phyloP scores from a whole-genome alignment of 2,888 invertebrate genomes.

The Lycaena phlaeas region DNA sequence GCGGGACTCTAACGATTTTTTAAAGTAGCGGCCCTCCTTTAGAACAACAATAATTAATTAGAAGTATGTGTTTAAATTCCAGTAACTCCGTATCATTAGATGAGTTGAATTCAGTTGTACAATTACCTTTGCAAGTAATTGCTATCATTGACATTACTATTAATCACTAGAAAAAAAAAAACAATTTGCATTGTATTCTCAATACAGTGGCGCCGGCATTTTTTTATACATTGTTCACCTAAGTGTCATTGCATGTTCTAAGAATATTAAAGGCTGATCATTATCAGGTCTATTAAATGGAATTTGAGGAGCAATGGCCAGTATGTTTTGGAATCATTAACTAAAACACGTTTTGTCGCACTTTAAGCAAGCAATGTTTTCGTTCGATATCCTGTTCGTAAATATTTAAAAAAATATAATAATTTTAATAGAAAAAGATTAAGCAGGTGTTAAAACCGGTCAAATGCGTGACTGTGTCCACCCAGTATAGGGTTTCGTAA shows the following conservation, averaged over 20 bases:
- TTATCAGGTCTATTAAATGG: conserved; percentile 2
- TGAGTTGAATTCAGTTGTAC: neutral
- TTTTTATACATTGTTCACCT: conserved; percentile 11
- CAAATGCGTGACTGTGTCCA: too few relatives aligned
- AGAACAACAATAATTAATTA: too few relatives aligned
- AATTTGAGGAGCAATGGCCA: neutral
- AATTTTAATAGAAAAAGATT: too few relatives aligned
- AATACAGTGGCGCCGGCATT: conserved; percentile 9
- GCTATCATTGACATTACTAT: conserved; percentile 15
- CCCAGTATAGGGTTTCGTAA: too few relatives aligned
- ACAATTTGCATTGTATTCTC: conserved; percentile 8
- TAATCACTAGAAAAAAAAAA: conserved; percentile 9
- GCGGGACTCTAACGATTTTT: too few relatives aligned
- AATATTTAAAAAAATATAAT: too few relatives aligned
- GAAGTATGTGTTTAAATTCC: conserved; percentile 1
- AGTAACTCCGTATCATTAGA: neutral
- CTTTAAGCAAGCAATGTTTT: too few relatives aligned
- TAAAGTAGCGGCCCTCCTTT: too few relatives aligned
- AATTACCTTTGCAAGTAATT: conserved; percentile 2
- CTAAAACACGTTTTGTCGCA: conserved; percentile 5
- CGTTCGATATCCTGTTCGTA: too few relatives aligned
- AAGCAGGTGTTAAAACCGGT: too few relatives aligned
- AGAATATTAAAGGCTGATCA: conserved; percentile 9
- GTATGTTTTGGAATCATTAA: neutral
- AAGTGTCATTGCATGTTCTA: conserved; percentile 10